Conservation (phyloP, 2,113 vertebrate species). For the Xiphias gladius region DNA sequence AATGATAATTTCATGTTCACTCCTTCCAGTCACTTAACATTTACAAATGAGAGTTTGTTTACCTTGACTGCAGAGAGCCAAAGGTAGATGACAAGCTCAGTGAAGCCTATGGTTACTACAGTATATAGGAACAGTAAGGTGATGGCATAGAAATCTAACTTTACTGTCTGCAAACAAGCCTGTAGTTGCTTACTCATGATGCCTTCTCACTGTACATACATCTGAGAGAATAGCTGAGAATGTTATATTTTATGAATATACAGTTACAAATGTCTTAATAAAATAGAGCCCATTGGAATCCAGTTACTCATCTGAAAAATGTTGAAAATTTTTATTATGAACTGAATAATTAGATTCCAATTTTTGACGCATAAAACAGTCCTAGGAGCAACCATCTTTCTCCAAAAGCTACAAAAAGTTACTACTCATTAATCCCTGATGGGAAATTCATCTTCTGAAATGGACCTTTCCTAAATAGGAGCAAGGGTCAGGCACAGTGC, state of each 20-base stretch:
- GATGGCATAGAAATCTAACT: not conserved
- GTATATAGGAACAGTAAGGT: not conserved
- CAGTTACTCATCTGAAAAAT: not conserved
- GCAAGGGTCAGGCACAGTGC: not conserved
- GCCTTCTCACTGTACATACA: conserved; percentile 69
- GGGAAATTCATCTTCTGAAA: not conserved
- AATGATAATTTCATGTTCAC: conserved; percentile 19
- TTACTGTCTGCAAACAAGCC: conserved; percentile 9
- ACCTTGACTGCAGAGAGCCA: conserved; percentile 52
- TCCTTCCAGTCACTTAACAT: conserved; percentile 73
- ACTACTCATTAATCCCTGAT: not conserved
- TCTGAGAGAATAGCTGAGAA: conserved; percentile 20
- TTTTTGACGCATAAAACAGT: not conserved
- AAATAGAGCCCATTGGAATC: not conserved
- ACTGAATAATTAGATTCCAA: not conserved
- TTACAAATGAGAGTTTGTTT: conserved; percentile 76
- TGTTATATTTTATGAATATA: conserved; percentile 18
- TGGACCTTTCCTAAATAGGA: not conserved
- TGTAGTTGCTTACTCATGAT: conserved; percentile 69
- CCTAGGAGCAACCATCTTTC: not conserved
- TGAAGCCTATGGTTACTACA: not conserved
- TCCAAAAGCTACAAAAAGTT: not conserved
- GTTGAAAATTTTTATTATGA: not conserved
- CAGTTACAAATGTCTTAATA: conserved; percentile 34
- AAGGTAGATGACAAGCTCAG: conserved; percentile 39